Evolutionary conservation across 2,797 vertebrate genomes (phyloP), one percentile per base, ranked within the genome.

Genomic region (Enteromius trimaculatus): DNA sequence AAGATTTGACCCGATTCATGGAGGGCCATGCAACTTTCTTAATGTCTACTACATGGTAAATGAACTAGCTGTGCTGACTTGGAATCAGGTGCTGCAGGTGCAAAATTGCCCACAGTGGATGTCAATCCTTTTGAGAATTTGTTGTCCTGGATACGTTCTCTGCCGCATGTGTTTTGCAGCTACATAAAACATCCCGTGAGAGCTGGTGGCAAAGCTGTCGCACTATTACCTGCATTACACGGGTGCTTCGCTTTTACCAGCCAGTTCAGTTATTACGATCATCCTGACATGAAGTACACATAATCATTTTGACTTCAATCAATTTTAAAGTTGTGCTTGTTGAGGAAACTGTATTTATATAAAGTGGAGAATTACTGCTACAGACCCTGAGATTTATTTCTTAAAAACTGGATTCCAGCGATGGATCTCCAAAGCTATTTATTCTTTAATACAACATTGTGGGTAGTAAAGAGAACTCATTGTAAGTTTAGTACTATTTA

Each of bases 141-240:
- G 93, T 95, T 92, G 90, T 91, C 91, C 84, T 92, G 92, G 93
- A 92, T 91, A 94, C 92, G 88, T 88, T 90, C 88, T 87, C 87
- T 90, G 86, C 68, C 14, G 74, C 3, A 26, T 92, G 89, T 88
- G 92, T 92, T 90, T 91, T 88, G 92, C 88, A 74, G 82, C 87
- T 88, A 86, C 77, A 74, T 88, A 80, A 82, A 84, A 80, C 80
- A 86, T 85, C 82, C 91, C 89, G 84, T 8, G 85, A 91, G 90
- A 91, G 91, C 87, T 83, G 86, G 86, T 88, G 82, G 77, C 72
- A 88, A 49, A 77, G 81, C 82, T 65, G 75, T 79, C 3, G 82
- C 79, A 85, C 88, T 87, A 86, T 76, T 81, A 49, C 86, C 69
- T 88, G 80, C 74, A 70, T 88, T 86, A 80, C 34, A 66, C 72